Conservation (phyloP, 2,113 vertebrate genomes). For the Bubo scandiacus region DNA sequence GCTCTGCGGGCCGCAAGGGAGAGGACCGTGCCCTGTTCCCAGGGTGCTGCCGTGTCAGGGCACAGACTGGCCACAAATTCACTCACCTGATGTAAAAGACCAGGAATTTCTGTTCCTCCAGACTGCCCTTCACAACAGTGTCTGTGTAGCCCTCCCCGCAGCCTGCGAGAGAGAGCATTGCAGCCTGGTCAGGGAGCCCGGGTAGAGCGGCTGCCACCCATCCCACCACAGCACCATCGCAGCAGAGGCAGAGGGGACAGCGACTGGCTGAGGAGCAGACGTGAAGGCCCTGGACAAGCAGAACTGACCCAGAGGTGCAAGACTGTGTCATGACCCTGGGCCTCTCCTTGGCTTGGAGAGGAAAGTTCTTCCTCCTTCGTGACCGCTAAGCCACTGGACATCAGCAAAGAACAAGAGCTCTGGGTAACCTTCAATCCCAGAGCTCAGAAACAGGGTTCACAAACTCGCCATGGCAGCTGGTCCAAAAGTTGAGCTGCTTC, state of each 20-base stretch:
- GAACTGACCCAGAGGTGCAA: neutral
- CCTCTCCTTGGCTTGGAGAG: neutral
- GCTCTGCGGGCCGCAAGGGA: neutral
- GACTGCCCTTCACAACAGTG: conserved; percentile 82
- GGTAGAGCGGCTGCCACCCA: neutral
- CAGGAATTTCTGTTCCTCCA: conserved; percentile 82
- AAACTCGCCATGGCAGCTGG: neutral
- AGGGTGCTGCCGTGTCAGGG: rapidly evolving
- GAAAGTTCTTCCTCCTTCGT: neutral
- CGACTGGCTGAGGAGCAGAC: neutral
- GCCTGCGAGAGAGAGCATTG: conserved; percentile 58
- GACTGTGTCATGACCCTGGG: rapidly evolving
- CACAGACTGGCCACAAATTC: no score
- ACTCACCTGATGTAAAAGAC: conserved; percentile 89
- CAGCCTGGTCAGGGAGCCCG: neutral
- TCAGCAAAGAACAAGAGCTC: neutral
- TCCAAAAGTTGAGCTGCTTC: neutral
- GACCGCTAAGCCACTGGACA: neutral
- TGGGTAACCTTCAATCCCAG: neutral
- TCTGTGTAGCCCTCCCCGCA: conserved; percentile 83
- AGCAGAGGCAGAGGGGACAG: neutral
- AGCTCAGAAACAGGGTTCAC: neutral
- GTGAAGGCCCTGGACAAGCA: neutral
- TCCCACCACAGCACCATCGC: neutral
- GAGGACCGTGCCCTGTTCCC: neutral